A percentile compares a stretch with the other conserved stretches of the same genome.
These are phyloP conservation scores for Epinephelus malabaricus DNA, from an alignment of 2,797 vertebrate genomes.

Conservation along the genomic window DNA sequence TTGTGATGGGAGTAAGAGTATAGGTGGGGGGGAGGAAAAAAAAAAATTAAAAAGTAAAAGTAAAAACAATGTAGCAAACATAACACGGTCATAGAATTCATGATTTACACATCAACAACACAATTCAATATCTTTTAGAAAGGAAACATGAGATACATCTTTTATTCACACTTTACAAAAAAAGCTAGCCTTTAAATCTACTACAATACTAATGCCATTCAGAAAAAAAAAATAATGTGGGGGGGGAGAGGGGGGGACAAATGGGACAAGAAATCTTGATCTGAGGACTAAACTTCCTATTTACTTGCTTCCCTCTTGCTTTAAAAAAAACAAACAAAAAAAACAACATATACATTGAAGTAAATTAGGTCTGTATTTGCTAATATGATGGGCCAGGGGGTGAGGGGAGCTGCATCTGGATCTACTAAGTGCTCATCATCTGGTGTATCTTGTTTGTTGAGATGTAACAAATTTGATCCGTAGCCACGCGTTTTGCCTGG, in stretches of 20 bases:
- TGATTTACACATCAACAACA: constrained; percentile 94
- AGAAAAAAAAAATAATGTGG: constrained; percentile 71
- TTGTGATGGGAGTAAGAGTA: constrained; percentile 57
- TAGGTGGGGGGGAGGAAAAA: neutral
- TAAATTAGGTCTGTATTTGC: constrained; percentile 54
- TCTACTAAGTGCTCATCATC: constrained; percentile 88
- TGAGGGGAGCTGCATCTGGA: constrained; percentile 70
- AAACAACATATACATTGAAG: constrained; percentile 64
- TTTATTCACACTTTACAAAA: constrained; percentile 98
- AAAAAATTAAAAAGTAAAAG: constrained; percentile 26
- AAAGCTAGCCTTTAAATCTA: constrained; percentile 91
- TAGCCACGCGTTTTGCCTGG: constrained; percentile 22
- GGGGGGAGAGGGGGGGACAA: constrained; percentile 42
- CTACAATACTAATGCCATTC: constrained; percentile 94
- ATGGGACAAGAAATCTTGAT: constrained; percentile 72
- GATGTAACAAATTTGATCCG: constrained; percentile 43
- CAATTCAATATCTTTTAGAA: constrained; percentile 89
- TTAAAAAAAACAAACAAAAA: constrained; percentile 69
- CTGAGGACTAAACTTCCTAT: constrained; percentile 75
- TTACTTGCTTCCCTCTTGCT: constrained; percentile 77
- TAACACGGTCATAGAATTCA: constrained; percentile 84
- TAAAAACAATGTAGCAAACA: constrained; percentile 78
- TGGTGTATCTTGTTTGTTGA: constrained; percentile 61
- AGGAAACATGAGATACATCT: constrained; percentile 96
- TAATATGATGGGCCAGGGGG: constrained; percentile 38